Conservation (phyloP, 2,888 invertebrate species). For the Pseudococcus viburni region DNA sequence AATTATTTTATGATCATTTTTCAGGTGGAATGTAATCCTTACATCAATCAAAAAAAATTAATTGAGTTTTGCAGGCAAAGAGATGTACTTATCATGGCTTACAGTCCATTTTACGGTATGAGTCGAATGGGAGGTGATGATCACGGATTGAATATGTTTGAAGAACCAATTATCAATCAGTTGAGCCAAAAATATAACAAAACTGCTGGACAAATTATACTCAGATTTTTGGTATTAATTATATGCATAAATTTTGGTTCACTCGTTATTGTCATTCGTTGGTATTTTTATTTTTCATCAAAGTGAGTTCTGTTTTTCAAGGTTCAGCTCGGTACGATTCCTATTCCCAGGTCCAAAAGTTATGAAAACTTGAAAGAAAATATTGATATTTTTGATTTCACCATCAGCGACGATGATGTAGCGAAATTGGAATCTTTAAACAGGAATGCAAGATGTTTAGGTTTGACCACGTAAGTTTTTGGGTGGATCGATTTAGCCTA, state of each 20-base stretch:
- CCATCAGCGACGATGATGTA: constrained; percentile 68
- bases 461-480: not conserved
- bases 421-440: constrained; percentile 68
- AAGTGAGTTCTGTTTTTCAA: constrained; percentile 69
- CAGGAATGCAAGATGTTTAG: constrained; percentile 65
- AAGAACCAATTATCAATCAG: constrained; percentile 79
- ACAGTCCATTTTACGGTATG: constrained; percentile 81
- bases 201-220: constrained; percentile 79
- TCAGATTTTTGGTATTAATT: constrained; percentile 76
- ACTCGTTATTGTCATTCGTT: not conserved
- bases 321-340: constrained; percentile 68
- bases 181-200: constrained; percentile 79
- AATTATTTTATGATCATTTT: not conserved
- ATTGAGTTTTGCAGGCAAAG: constrained; percentile 79
- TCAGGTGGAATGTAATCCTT: constrained; percentile 87
- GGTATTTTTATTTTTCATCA: not conserved
- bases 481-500: too few relatives aligned
- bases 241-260: not conserved
- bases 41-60: constrained; percentile 80
- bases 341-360: constrained; percentile 69
- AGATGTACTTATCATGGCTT: constrained; percentile 73
- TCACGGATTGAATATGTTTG: constrained; percentile 81
- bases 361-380: constrained; percentile 68
- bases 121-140: constrained; percentile 86
- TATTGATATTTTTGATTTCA: constrained; percentile 69